Percentiles rank a stretch among this genome's conserved stretches.
Evolutionary conservation across 2,888 invertebrate species (phyloP).

Genomic region (Stegophylla sp.): DNA sequence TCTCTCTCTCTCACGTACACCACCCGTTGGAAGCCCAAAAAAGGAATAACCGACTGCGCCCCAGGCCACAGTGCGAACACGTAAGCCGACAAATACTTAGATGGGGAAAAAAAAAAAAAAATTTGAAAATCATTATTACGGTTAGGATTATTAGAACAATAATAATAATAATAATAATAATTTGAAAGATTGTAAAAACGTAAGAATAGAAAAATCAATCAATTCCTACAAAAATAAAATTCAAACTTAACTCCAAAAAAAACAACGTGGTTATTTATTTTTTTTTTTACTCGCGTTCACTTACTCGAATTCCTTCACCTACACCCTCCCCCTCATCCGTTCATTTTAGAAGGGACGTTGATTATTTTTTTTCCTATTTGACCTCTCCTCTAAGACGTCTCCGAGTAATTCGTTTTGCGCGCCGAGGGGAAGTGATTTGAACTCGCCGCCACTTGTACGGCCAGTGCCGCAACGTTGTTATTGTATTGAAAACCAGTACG

Average conservation of each 20-base stretch:
- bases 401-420: no score
- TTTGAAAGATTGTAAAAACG: no score
- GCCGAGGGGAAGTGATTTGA: neutral
- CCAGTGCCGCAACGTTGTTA: neutral
- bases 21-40: slow-evolving; percentile 40
- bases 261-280: no score
- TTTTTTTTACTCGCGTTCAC: no score
- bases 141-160: neutral
- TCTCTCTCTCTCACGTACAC: no score
- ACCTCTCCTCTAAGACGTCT: neutral
- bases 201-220: no score
- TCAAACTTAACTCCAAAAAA: no score
- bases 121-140: neutral
- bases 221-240: no score
- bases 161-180: neutral
- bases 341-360: no score
- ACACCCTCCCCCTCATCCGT: no score
- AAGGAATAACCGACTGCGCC: slow-evolving; percentile 9
- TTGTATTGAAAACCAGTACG: neutral
- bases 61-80: neutral
- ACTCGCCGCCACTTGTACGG: neutral
- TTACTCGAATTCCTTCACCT: no score
- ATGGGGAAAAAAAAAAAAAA: no score
- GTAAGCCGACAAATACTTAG: neutral
- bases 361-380: neutral